Conservation (phyloP, 2,113 vertebrate species). For the Thunnus thynnus region DNA sequence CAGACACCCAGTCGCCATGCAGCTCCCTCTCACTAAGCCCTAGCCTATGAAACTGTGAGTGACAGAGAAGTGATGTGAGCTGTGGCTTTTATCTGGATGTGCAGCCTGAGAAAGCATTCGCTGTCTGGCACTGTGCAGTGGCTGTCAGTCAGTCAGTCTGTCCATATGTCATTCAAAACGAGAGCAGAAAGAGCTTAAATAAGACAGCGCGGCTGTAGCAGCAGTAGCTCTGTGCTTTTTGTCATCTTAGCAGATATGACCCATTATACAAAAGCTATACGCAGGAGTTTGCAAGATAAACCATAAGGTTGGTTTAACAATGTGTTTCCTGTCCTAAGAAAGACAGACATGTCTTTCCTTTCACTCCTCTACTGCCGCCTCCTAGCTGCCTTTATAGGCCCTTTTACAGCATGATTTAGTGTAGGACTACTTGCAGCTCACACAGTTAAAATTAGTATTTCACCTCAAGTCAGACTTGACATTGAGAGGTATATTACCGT, state of each 20-base stretch:
- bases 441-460: constrained; percentile 72
- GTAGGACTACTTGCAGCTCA: constrained; percentile 42
- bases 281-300: constrained; percentile 71
- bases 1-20: constrained; percentile 5
- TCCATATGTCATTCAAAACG: constrained; percentile 69
- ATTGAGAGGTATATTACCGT: constrained; percentile 64
- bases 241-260: constrained; percentile 68
- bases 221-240: constrained; percentile 45
- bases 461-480: constrained; percentile 69
- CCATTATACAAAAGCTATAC: constrained; percentile 56
- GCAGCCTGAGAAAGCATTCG: constrained; percentile 60
- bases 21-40: constrained; percentile 31
- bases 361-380: constrained; percentile 38
- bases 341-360: constrained; percentile 70
- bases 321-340: constrained; percentile 63
- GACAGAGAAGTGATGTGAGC: constrained; percentile 72
- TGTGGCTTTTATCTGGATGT: constrained; percentile 76
- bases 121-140: constrained; percentile 56
- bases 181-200: constrained; percentile 54
- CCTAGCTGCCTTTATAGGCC: constrained; percentile 60
- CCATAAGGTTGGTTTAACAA: constrained; percentile 69
- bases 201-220: constrained; percentile 17
- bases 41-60: constrained; percentile 56
- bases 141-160: constrained; percentile 74
- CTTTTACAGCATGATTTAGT: constrained; percentile 72